Conservation (phyloP, 2,888 invertebrate species). For the Melangyna quadrimaculata region DNA sequence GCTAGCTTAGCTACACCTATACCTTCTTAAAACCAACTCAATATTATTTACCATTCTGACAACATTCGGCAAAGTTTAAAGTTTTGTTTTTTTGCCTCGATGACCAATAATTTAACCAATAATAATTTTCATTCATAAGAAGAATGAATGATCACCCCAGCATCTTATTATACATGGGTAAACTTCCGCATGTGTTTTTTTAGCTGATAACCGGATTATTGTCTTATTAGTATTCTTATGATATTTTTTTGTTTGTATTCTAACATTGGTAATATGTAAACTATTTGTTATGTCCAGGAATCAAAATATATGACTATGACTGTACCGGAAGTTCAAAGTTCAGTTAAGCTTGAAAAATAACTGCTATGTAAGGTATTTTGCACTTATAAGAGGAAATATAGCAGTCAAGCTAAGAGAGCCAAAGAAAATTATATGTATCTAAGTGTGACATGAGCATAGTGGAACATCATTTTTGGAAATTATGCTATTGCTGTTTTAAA, state of each 20-base stretch:
- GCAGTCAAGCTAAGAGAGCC: neutral
- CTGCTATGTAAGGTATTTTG: neutral
- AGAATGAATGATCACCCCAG: conserved; percentile 2
- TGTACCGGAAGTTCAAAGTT: conserved; percentile 31
- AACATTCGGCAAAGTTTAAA: conserved; percentile 31
- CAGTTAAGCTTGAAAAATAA: neutral
- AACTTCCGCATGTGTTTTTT: conserved; percentile 30
- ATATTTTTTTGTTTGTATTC: neutral
- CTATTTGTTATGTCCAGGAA: neutral
- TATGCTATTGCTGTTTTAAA: no score
- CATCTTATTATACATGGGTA: neutral
- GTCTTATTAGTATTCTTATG: conserved; percentile 4
- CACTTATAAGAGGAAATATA: neutral
- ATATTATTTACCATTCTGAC: neutral
- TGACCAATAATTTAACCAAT: neutral
- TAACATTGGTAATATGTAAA: neutral
- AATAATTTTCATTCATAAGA: conserved; percentile 28
- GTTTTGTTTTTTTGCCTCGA: neutral
- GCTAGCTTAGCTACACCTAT: neutral
- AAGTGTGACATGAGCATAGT: neutral
- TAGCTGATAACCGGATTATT: conserved; percentile 41
- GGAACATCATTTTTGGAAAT: no score
- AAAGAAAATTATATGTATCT: neutral
- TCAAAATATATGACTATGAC: neutral
- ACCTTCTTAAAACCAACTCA: no score